Evolutionary conservation across 1,140 invertebrate genomes (phyloP).

Genomic region (Drosophila burlai): DNA sequence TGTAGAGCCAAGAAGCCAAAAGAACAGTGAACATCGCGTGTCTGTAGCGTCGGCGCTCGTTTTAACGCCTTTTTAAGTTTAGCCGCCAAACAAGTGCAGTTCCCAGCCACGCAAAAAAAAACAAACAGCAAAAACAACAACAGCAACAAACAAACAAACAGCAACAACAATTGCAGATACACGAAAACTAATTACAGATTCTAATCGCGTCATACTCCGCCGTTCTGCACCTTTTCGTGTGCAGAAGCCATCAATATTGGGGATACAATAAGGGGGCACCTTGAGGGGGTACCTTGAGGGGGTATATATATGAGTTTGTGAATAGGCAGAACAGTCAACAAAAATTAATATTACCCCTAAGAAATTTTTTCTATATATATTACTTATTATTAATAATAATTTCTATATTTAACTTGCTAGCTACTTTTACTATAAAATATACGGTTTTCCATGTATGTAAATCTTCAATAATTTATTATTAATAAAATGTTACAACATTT

Average conservation of each 20-base stretch:
- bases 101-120: slow-evolving; percentile 60
- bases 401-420: neutral
- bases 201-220: slow-evolving; percentile 82
- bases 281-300: no score
- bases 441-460: neutral
- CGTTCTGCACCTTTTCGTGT: slow-evolving; percentile 63
- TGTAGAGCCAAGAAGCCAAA: neutral
- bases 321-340: neutral
- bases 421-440: neutral
- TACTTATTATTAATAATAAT: neutral
- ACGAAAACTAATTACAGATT: slow-evolving; percentile 85
- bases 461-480: neutral
- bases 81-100: slow-evolving; percentile 81
- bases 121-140: slow-evolving; percentile 15
- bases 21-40: slow-evolving; percentile 64
- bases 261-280: slow-evolving; percentile 7
- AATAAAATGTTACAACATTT: no score
- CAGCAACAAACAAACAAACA: slow-evolving; percentile 27
- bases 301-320: neutral
- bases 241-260: slow-evolving; percentile 77
- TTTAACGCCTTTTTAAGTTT: slow-evolving; percentile 84
- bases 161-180: slow-evolving; percentile 80
- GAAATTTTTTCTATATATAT: neutral
- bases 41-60: slow-evolving; percentile 69
- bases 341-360: neutral